Conservation (phyloP, 2,113 vertebrate species). For the Percopsis transmontana region DNA sequence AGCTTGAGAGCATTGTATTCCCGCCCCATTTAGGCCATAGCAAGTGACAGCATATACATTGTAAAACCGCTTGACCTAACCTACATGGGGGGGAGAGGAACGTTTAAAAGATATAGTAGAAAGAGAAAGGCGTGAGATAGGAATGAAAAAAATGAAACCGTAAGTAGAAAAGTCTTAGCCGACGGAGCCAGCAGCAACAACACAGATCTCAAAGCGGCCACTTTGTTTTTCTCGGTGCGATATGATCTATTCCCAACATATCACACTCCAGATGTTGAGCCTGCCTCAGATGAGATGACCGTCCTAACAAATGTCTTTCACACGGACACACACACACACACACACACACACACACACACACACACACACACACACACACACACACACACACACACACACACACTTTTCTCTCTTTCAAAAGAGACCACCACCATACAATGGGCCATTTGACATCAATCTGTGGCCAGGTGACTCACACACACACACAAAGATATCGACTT, state of each 20-base stretch:
- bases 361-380: too few relatives aligned
- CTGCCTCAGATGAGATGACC: conserved; percentile 27
- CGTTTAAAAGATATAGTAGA: conserved; percentile 34
- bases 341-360: too few relatives aligned
- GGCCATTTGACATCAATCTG: conserved; percentile 62
- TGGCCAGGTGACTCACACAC: conserved; percentile 27
- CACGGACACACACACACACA: neutral
- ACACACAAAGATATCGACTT: conserved; percentile 62
- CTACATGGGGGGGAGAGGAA: too few relatives aligned
- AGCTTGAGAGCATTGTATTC: neutral
- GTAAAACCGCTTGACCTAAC: conserved; percentile 16
- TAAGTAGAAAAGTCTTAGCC: conserved; percentile 23
- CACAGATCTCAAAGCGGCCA: conserved; percentile 17
- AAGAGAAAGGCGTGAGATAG: conserved; percentile 52
- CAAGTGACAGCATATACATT: conserved; percentile 24
- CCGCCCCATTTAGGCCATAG: conserved; percentile 2
- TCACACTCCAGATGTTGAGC: conserved; percentile 53
- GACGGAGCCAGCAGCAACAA: conserved; percentile 24
- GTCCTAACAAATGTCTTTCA: conserved; percentile 31
- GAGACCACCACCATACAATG: conserved; percentile 33
- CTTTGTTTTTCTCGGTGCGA: conserved; percentile 41
- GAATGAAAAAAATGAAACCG: conserved; percentile 40
- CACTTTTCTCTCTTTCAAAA: conserved; percentile 30
- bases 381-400: conserved; percentile 17
- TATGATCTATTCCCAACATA: conserved; percentile 55